phyloP scores from a whole-genome alignment of 2,797 vertebrate genomes.

The Hippocampus kuda region DNA sequence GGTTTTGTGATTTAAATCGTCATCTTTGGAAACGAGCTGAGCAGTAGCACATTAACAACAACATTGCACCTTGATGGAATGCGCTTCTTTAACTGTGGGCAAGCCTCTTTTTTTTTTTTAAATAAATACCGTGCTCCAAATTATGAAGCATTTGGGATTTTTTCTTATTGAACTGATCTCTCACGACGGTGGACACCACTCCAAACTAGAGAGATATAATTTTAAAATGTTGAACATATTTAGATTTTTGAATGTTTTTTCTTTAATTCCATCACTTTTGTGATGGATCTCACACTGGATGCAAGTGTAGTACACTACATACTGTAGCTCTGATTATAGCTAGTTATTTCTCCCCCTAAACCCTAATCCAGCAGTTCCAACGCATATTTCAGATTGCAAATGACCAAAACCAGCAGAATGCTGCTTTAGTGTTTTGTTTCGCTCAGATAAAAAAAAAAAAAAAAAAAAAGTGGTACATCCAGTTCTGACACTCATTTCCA shows the following conservation, averaged over 20 bases:
- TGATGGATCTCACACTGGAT: background rate
- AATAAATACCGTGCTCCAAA: background rate
- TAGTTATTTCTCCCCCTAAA: background rate
- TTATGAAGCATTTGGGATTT: too few species aligned
- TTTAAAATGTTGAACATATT: too few species aligned
- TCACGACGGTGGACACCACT: too few species aligned
- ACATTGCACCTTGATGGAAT: slow-evolving; percentile 2
- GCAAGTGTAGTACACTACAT: background rate
- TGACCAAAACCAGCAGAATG: slow-evolving; percentile 40
- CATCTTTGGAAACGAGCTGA: slow-evolving; percentile 22
- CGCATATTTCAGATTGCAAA: slow-evolving; percentile 21
- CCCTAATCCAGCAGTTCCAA: slow-evolving; percentile 18
- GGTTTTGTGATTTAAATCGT: slow-evolving; percentile 37
- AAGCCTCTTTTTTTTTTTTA: background rate
- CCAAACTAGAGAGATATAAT: too few species aligned
- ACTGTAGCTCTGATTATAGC: too few species aligned
- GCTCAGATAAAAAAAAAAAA: slow-evolving; percentile 24
- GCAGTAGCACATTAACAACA: slow-evolving; percentile 18
- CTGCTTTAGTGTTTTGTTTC: slow-evolving; percentile 47
- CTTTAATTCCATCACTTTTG: background rate
- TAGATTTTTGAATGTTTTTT: too few species aligned
- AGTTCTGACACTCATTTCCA: slow-evolving; percentile 48
- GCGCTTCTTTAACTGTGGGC: background rate
- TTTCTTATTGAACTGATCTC: too few species aligned
- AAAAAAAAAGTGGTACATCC: slow-evolving; percentile 56